phyloP scores from a whole-genome alignment of 2,797 vertebrate genomes.

The Eleutherodactylus coqui region DNA sequence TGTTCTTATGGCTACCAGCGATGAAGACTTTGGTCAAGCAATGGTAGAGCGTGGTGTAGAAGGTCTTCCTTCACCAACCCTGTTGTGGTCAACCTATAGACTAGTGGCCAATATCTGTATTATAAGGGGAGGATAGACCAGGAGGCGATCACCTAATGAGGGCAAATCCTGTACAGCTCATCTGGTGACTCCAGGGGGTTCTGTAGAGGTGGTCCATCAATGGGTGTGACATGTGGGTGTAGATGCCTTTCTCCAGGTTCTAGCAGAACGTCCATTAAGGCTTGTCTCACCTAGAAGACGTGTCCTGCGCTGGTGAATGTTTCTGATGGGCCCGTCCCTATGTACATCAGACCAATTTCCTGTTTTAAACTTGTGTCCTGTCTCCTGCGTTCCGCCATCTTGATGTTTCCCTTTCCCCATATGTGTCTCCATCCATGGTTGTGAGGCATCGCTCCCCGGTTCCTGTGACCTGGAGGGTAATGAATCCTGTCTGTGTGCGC shows the following conservation, averaged over 20 bases:
- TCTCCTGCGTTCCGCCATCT: constrained; percentile 27
- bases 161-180: neutral
- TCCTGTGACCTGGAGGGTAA: constrained; percentile 43
- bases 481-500: constrained; percentile 58
- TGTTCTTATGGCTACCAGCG: neutral
- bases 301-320: neutral
- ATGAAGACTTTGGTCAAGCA: neutral
- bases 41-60: neutral
- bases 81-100: neutral
- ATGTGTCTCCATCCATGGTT: constrained; percentile 68
- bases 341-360: neutral
- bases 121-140: neutral
- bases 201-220: too few species aligned
- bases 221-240: neutral
- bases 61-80: neutral
- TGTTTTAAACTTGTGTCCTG: constrained; percentile 40
- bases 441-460: constrained; percentile 17
- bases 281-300: neutral
- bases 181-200: neutral
- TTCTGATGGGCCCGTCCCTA: neutral
- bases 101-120: neutral
- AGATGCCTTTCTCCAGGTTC: neutral
- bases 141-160: neutral
- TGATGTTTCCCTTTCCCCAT: constrained; percentile 5
- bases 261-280: neutral